phyloP scores from a whole-genome alignment of 2,113 vertebrate species.

The Camarhynchus parvulus region DNA sequence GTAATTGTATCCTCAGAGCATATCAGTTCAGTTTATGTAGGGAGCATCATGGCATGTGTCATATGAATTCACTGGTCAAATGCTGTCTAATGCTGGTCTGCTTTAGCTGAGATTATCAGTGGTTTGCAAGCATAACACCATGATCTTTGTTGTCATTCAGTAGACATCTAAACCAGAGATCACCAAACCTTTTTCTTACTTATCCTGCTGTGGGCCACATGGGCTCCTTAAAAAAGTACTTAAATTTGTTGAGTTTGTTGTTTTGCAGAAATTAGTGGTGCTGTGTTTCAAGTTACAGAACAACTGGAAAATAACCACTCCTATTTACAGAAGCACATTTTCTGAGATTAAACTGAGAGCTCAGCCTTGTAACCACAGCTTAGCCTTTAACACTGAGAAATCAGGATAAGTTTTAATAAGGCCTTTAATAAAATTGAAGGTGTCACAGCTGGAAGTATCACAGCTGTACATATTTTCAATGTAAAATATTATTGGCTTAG shows the following conservation, averaged over 20 bases:
- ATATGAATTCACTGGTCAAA: constrained; percentile 76
- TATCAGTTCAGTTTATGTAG: constrained; percentile 71
- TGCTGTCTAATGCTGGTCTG: constrained; percentile 64
- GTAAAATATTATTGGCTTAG: not conserved
- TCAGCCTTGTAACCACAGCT: not conserved
- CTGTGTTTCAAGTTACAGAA: not conserved
- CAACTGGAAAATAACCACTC: not conserved
- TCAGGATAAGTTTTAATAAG: not conserved
- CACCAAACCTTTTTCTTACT: not conserved
- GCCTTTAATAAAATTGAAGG: not conserved
- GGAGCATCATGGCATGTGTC: constrained; percentile 68
- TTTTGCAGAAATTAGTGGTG: not conserved
- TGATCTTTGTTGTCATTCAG: constrained; percentile 43
- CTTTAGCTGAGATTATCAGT: constrained; percentile 58
- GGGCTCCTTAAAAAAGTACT: not conserved
- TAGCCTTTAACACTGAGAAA: not conserved
- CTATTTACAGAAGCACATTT: not conserved
- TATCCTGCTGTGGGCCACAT: not conserved
- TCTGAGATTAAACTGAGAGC: not conserved
- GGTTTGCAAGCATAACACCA: constrained; percentile 28
- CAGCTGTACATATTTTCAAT: not conserved
- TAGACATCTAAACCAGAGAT: not conserved
- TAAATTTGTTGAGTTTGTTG: not conserved
- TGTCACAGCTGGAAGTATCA: not conserved
- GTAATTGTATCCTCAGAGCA: constrained; percentile 75